Evolutionary conservation across 2,113 vertebrate species (phyloP).

Genomic region (Patagioenas fasciata): DNA sequence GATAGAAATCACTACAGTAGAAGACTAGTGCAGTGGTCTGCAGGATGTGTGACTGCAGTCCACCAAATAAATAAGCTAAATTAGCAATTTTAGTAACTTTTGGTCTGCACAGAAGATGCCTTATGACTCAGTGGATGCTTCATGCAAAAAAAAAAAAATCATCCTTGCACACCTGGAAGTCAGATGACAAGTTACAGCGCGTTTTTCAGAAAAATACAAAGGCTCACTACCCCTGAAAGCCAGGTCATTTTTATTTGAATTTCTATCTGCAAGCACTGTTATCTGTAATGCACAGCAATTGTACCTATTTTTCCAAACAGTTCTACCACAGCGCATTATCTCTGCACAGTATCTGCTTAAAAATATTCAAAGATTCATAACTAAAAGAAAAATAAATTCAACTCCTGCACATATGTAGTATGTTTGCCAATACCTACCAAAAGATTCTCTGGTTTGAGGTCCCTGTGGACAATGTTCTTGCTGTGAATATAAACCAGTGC

Average conservation of each 20-base stretch:
- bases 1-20: background rate
- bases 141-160: background rate
- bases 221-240: background rate
- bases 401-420: background rate
- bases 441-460: conserved; percentile 97
- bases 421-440: conserved; percentile 78
- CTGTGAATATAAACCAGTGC: conserved; percentile 91
- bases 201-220: background rate
- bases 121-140: background rate
- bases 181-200: background rate
- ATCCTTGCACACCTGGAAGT: background rate
- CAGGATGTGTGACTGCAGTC: background rate
- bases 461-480: conserved; percentile 92
- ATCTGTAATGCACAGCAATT: background rate
- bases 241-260: background rate
- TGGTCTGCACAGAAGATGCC: background rate
- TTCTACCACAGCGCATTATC: background rate
- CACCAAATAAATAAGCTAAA: background rate
- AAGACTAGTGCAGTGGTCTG: background rate
- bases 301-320: background rate
- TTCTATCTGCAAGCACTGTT: background rate
- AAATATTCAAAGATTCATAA: background rate
- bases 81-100: background rate
- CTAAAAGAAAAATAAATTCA: background rate
- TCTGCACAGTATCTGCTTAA: background rate